Evolutionary conservation across 1,140 invertebrate genomes (phyloP).

Genomic region (Bombus fervidus): DNA sequence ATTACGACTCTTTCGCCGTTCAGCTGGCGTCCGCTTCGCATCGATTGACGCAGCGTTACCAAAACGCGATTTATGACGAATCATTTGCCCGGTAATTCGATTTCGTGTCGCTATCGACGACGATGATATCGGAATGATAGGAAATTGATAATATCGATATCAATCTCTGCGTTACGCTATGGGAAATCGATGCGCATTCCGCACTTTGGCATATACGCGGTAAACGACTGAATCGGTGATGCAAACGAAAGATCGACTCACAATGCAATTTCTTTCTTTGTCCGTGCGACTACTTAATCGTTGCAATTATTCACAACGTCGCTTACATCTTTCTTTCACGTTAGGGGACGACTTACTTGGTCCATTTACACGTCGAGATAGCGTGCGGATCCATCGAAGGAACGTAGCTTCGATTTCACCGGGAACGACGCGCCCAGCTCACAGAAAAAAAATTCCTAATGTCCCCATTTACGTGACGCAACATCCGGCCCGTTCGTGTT

Average conservation of each 20-base stretch:
- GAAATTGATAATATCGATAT: background rate
- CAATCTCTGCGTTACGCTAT: background rate
- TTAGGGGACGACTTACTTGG: background rate
- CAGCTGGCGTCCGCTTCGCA: background rate
- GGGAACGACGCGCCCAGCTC: slow-evolving; percentile 9
- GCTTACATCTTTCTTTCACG: background rate
- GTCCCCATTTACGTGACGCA: slow-evolving; percentile 45
- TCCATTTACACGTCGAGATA: background rate
- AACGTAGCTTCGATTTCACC: slow-evolving; percentile 21
- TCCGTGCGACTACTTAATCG: slow-evolving; percentile 9
- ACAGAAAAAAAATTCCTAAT: slow-evolving; percentile 50
- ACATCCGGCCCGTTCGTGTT: slow-evolving; percentile 52
- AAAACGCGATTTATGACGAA: slow-evolving; percentile 17
- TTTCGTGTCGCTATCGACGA: background rate
- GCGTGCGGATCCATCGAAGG: background rate
- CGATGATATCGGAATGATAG: background rate
- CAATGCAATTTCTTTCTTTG: background rate
- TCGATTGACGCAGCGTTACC: background rate
- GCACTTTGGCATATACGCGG: too few species aligned
- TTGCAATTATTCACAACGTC: slow-evolving; percentile 20
- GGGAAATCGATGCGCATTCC: background rate
- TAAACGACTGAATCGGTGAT: background rate
- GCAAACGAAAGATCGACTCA: background rate
- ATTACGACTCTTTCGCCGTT: slow-evolving; percentile 36
- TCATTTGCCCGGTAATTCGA: slow-evolving; percentile 10